Conservation (phyloP, 2,797 vertebrate genomes). For the Caiman crocodilus region DNA sequence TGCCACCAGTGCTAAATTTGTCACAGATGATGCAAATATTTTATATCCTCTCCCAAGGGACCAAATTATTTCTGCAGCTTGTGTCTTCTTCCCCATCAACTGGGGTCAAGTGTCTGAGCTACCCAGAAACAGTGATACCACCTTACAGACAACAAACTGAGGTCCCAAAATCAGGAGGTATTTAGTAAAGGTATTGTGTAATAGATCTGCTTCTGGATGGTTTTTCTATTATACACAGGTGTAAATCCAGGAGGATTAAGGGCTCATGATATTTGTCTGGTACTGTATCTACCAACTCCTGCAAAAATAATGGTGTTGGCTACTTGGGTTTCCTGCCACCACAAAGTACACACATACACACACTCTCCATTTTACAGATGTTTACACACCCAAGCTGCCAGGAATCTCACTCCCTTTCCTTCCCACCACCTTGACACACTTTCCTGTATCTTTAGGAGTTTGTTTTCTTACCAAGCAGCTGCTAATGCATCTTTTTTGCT, state of each 20-base stretch:
- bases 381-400: constrained; percentile 79
- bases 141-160: not conserved
- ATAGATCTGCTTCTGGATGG: constrained; percentile 26
- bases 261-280: constrained; percentile 49
- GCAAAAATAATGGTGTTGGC: constrained; percentile 59
- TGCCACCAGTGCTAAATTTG: constrained; percentile 8
- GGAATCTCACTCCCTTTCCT: constrained; percentile 77
- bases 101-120: not conserved
- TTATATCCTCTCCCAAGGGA: constrained; percentile 23
- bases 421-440: constrained; percentile 63
- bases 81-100: not conserved
- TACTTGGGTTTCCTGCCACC: constrained; percentile 57
- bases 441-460: constrained; percentile 62
- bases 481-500: constrained; percentile 65
- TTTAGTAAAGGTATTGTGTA: not conserved
- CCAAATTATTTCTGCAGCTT: not conserved
- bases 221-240: constrained; percentile 56
- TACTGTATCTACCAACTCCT: constrained; percentile 28
- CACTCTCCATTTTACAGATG: constrained; percentile 76
- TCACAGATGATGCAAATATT: constrained; percentile 22
- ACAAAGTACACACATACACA: constrained; percentile 60
- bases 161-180: not conserved
- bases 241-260: constrained; percentile 66
- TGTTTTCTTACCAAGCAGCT: constrained; percentile 72
- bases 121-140: constrained; percentile 7